phyloP scores from a whole-genome alignment of 2,888 invertebrate genomes.

The Netelia inedita region DNA sequence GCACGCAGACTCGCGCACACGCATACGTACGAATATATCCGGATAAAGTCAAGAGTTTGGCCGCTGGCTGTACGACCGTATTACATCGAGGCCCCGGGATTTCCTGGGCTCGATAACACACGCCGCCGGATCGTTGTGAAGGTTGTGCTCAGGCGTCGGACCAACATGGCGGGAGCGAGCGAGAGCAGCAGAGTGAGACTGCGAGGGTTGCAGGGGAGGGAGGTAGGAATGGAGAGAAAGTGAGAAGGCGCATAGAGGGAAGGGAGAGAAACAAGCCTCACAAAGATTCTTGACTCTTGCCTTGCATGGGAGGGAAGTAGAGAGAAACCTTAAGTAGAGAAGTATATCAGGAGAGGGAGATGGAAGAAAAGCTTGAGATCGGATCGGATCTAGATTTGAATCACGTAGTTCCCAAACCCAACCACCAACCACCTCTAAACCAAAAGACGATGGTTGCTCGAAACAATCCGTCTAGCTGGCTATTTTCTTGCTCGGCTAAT shows the following conservation, averaged over 20 bases:
- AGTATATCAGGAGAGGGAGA: slow-evolving; percentile 56
- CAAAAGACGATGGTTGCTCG: slow-evolving; percentile 47
- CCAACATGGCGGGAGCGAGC: slow-evolving; percentile 4
- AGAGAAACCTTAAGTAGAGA: background rate
- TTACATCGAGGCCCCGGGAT: slow-evolving; percentile 76
- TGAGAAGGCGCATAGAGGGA: background rate
- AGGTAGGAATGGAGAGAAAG: background rate
- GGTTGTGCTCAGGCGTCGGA: background rate
- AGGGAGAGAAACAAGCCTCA: background rate
- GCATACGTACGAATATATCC: slow-evolving; percentile 8
- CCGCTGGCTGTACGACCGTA: slow-evolving; percentile 66
- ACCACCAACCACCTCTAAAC: slow-evolving; percentile 54
- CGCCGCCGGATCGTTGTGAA: slow-evolving; percentile 43
- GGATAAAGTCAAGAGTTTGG: slow-evolving; percentile 27
- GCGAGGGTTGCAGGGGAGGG: background rate
- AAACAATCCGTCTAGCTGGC: slow-evolving; percentile 21
- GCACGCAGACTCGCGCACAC: background rate
- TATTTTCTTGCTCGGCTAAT: slow-evolving; percentile 48
- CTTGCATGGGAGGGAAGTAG: background rate
- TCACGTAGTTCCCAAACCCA: slow-evolving; percentile 78
- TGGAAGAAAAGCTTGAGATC: slow-evolving; percentile 71
- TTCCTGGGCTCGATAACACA: slow-evolving; percentile 77
- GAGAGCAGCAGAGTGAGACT: background rate
- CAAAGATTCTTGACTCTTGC: slow-evolving; percentile 1
- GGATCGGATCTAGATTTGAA: slow-evolving; percentile 83